A percentile compares a stretch with the other conserved stretches of the same genome.
phyloP scores from a whole-genome alignment of 1,140 invertebrate genomes.

The Plectrocnemia conspersa region DNA sequence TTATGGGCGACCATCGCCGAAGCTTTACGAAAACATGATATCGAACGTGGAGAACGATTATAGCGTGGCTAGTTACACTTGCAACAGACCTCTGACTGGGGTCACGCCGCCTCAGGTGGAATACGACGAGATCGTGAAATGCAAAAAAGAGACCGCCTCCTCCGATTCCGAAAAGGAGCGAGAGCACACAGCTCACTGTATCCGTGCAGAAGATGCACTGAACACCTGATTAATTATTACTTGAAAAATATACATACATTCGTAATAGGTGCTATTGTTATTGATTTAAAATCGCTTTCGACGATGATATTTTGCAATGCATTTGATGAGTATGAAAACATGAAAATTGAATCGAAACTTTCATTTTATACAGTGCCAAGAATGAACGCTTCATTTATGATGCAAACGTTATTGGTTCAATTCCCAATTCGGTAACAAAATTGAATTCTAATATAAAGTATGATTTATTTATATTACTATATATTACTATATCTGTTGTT shows the following conservation, averaged over 20 bases:
- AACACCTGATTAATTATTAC: too few species aligned
- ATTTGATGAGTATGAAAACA: background rate
- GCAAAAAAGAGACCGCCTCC: conserved; percentile 64
- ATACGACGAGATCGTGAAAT: conserved; percentile 27
- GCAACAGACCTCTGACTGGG: background rate
- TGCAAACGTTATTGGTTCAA: too few species aligned
- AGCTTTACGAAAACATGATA: conserved; percentile 42
- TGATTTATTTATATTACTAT: too few species aligned
- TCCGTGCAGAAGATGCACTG: conserved; percentile 16
- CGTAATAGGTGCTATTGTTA: too few species aligned
- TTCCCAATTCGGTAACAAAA: too few species aligned
- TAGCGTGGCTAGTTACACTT: background rate
- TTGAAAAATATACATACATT: too few species aligned
- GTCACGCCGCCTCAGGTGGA: conserved; percentile 2
- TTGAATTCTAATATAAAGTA: too few species aligned
- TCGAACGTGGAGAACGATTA: conserved; percentile 16
- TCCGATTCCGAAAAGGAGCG: conserved; percentile 72
- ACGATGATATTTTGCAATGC: background rate
- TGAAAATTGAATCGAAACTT: background rate
- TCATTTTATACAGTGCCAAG: background rate
- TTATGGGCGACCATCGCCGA: conserved; percentile 55
- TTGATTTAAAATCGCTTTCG: conserved; percentile 8
- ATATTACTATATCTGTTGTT: too few species aligned
- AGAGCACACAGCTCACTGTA: conserved; percentile 66
- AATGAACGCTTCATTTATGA: too few species aligned